Evolutionary conservation across 2,797 vertebrate genomes (phyloP).

Genomic region (Mus spretus): DNA sequence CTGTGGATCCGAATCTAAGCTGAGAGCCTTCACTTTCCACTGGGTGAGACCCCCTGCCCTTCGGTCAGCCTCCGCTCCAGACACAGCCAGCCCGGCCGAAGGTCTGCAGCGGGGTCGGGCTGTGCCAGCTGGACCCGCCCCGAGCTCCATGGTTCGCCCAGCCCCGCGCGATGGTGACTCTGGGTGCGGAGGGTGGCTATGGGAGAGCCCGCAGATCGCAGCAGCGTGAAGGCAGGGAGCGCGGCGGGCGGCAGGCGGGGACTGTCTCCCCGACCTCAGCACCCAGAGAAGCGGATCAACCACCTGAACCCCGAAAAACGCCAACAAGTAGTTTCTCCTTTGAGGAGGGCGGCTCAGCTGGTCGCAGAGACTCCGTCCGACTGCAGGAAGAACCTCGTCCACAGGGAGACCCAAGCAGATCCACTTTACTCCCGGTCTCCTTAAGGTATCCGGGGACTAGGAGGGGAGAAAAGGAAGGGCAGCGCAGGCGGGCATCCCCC

Average conservation of each 20-base stretch:
- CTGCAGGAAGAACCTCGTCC: conserved; percentile 43
- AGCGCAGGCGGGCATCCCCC: not conserved
- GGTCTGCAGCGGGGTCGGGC: conserved; percentile 12
- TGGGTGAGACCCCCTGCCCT: conserved; percentile 63
- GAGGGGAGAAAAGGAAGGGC: not conserved
- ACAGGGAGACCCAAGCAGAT: conserved; percentile 31
- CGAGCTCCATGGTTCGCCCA: conserved; percentile 77
- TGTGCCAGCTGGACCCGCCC: conserved; percentile 77
- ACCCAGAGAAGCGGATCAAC: conserved; percentile 74
- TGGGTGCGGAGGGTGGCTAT: conserved; percentile 35
- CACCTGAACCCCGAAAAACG: conserved; percentile 80
- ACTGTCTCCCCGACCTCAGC: conserved; percentile 70
- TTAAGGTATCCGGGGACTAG: conserved; percentile 75
- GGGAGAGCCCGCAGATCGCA: conserved; percentile 26
- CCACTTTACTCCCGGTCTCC: conserved; percentile 74
- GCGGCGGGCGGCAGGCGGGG: conserved; percentile 73
- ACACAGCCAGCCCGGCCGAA: not conserved
- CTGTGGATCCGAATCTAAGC: not conserved
- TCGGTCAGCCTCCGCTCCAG: not conserved
- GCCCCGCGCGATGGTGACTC: conserved; percentile 59
- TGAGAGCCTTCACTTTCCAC: conserved; percentile 61
- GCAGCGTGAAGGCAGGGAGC: conserved; percentile 73
- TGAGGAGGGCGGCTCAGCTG: conserved; percentile 63
- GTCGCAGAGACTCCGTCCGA: conserved; percentile 40
- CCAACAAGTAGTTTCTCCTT: conserved; percentile 87